Evolutionary conservation across 2,113 vertebrate genomes (phyloP), one percentile per base, ranked within the genome.

Genomic region (Tringa solitaria): DNA sequence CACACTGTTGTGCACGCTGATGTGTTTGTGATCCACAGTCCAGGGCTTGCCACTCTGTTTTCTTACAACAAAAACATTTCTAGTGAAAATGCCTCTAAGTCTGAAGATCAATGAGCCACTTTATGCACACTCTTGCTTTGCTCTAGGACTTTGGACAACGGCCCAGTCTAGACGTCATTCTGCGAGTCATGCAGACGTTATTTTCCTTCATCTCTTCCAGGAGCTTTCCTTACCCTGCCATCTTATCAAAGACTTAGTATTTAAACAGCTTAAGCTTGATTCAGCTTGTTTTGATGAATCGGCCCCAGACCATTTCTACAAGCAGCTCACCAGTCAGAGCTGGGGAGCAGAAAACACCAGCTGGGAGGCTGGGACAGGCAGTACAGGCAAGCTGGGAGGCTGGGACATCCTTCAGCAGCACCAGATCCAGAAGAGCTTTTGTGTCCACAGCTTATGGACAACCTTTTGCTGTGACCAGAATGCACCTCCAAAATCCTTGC

Each of bases 241-340:
- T 56, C 87, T 87, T 89, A 87, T 89, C 96, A 93, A 93, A 93
- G 80, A 69, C 84, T 89, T 65, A 60, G 84, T 60, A 74, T 93
- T 93, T 56, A 51, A 84, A 65, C 73, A 84, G 77, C 53, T 91
- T 28, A 63, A 65, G 67, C 87, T 86, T 54, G 92, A 45, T 32
- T 43, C 89, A 82, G 74, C 83, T 88, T 23, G 37, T n/a, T 67
- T 57, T 87, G 76, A 11, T 80, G 80, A 60, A 37, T 13, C 94
- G 76, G 87, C 90, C 64, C 27, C 12, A 6, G 54, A 57, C 35
- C 68, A 48, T 33, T 60, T 54, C 57, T 54, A 41, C 84, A 64
- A 64, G 67, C 61, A 32, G 77, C 64, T 89, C 64, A 68, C 22
- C 24, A 19, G 76, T 14, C 77, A 67, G 69, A 54, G 51, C 48